phyloP scores from a whole-genome alignment of 2,797 vertebrate species.

The Vultur gryphus region DNA sequence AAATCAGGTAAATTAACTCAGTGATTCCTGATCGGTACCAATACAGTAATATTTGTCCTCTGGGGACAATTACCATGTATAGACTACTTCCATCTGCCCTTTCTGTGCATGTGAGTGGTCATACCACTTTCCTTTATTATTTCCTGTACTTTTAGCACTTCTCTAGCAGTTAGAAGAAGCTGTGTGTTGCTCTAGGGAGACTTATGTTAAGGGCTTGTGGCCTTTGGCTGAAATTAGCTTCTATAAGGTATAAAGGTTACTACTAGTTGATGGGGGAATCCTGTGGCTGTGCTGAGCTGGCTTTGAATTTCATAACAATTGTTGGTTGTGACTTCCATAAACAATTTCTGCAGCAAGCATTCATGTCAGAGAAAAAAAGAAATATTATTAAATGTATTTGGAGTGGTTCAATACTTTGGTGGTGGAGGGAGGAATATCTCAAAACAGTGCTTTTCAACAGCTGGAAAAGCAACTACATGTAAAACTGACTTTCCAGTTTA shows the following conservation, averaged over 20 bases:
- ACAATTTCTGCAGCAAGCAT: slow-evolving; percentile 6
- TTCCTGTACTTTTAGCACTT: neutral
- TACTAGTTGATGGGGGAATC: neutral
- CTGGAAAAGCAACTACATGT: slow-evolving; percentile 23
- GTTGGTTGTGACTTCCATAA: neutral
- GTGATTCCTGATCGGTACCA: neutral
- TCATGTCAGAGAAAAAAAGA: neutral
- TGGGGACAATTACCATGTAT: neutral
- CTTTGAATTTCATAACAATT: neutral
- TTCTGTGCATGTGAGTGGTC: neutral
- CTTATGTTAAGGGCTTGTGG: neutral
- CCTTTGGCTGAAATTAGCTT: neutral
- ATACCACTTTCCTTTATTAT: neutral
- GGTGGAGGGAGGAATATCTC: neutral
- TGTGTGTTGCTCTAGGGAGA: neutral
- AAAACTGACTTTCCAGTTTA: slow-evolving; percentile 4
- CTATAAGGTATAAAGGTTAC: neutral
- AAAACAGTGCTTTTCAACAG: slow-evolving; percentile 22
- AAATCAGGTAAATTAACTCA: neutral
- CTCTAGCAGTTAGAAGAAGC: neutral
- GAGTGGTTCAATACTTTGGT: neutral
- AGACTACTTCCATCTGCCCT: neutral
- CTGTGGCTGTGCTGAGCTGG: neutral
- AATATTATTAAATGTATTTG: slow-evolving; percentile 30
- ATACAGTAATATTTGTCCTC: neutral